Conservation (phyloP, 2,888 invertebrate species). For the Eurytoma adleriae region DNA sequence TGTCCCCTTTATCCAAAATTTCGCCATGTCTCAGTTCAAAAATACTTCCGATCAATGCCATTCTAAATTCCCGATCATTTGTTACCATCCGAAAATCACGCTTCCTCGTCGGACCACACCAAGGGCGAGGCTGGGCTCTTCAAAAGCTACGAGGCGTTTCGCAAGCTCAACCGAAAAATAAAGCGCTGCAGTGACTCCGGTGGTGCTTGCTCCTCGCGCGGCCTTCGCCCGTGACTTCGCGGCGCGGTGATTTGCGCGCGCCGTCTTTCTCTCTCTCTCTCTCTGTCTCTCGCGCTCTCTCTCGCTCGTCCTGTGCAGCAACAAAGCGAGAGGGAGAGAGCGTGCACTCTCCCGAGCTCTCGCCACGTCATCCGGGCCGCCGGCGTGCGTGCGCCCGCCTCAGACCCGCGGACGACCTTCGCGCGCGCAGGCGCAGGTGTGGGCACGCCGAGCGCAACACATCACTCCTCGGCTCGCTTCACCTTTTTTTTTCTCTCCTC, state of each 20-base stretch:
- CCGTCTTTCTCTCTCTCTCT: background rate
- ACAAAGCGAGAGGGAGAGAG: conserved; percentile 14
- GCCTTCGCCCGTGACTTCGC: background rate
- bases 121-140: too few species aligned
- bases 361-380: conserved; percentile 48
- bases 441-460: background rate
- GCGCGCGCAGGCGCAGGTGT: conserved; percentile 41
- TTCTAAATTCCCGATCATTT: too few species aligned
- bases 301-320: background rate
- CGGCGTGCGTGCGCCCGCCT: background rate
- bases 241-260: background rate
- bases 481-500: too few species aligned
- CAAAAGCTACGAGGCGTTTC: too few species aligned
- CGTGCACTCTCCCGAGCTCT: conserved; percentile 4
- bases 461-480: background rate
- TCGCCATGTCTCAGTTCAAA: too few species aligned
- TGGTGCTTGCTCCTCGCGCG: too few species aligned
- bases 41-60: too few species aligned
- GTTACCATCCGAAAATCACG: too few species aligned
- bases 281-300: background rate
- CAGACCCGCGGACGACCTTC: conserved; percentile 45
- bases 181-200: too few species aligned
- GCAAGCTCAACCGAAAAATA: too few species aligned
- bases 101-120: too few species aligned
- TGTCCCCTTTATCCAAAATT: too few species aligned